These are phyloP conservation scores for Melierax canorus DNA, from an alignment of 2,113 vertebrate species.

Conservation along the genomic window DNA sequence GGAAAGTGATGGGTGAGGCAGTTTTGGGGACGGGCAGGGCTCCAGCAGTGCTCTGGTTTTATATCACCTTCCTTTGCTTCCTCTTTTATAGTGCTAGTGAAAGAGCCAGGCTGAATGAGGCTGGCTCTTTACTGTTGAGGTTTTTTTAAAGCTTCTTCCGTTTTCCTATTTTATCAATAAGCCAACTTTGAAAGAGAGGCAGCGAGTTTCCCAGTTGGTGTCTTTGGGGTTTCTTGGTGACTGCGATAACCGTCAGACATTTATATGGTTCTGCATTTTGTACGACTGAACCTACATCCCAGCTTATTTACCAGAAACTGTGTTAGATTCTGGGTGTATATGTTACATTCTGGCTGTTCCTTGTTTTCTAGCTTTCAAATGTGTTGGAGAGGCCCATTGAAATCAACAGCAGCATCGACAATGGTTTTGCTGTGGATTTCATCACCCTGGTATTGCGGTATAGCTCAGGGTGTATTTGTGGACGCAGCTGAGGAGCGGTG, in stretches of 20 bases:
- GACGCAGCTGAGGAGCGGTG: fast-evolving
- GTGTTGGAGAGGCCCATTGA: not conserved
- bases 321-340: too few species aligned
- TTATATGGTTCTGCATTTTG: not conserved
- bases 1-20: not conserved
- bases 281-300: not conserved
- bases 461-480: not conserved
- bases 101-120: not conserved
- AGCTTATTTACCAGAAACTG: not conserved
- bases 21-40: not conserved
- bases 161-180: not conserved
- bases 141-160: not conserved
- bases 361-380: not conserved
- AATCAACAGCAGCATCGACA: not conserved
- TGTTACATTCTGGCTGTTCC: not conserved
- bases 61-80: not conserved
- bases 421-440: not conserved
- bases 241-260: not conserved
- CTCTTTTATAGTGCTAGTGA: not conserved
- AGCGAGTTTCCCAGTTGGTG: not conserved
- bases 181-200: not conserved
- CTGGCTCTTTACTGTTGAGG: not conserved
- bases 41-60: not conserved
- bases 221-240: not conserved
- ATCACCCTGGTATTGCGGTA: not conserved